Percentiles rank a stretch among this genome's conserved stretches.
These are phyloP conservation scores for Alcis repandata DNA, from an alignment of 2,888 invertebrate genomes.

Conservation along the genomic window DNA sequence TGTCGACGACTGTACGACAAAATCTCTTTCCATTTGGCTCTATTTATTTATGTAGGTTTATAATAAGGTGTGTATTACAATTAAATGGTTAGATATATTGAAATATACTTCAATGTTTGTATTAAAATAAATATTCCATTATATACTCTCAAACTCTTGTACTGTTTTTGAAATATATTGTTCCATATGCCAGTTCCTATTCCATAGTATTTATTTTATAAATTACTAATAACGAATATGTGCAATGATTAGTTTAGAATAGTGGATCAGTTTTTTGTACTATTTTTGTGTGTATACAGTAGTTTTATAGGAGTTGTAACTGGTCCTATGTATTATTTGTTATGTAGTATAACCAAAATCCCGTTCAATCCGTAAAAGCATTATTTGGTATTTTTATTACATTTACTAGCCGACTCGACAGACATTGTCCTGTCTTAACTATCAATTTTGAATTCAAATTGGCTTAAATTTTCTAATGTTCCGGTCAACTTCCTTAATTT, in stretches of 20 bases:
- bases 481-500: too few relatives aligned
- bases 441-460: too few relatives aligned
- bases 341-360: too few relatives aligned
- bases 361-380: too few relatives aligned
- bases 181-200: constrained; percentile 3
- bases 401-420: too few relatives aligned
- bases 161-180: background rate
- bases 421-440: too few relatives aligned
- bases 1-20: too few relatives aligned
- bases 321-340: too few relatives aligned
- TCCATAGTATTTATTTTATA: constrained; percentile 4
- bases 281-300: background rate
- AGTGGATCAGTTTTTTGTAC: background rate
- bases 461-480: too few relatives aligned
- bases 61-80: background rate
- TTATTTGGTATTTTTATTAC: too few relatives aligned
- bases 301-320: too few relatives aligned
- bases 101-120: background rate
- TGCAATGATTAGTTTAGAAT: background rate
- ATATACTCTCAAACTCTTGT: background rate
- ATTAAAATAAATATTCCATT: background rate
- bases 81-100: background rate
- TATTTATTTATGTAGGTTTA: background rate
- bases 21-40: too few relatives aligned
- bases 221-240: background rate